These are phyloP conservation scores for Spinus olivaceus DNA, from an alignment of 2,797 vertebrate species.

Conservation along the genomic window DNA sequence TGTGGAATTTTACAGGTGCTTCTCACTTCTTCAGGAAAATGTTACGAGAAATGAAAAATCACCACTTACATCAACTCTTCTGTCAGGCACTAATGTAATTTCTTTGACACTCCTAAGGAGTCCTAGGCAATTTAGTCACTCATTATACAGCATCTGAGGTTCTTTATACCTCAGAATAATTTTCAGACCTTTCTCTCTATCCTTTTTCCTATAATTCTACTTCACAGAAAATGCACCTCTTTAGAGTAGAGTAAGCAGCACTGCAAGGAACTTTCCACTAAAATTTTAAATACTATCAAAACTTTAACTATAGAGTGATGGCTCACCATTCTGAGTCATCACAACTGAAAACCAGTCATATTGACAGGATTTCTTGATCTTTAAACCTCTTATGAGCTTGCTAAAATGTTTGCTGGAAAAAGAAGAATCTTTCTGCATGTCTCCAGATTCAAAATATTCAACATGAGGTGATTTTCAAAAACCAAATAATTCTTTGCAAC, in stretches of 20 bases:
- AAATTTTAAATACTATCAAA: neutral
- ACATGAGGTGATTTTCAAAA: neutral
- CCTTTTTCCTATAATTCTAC: neutral
- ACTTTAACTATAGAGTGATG: neutral
- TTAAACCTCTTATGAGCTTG: neutral
- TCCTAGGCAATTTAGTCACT: neutral
- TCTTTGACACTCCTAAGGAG: neutral
- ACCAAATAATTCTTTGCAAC: neutral
- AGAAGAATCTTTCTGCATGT: neutral
- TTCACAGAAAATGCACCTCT: neutral
- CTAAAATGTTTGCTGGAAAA: neutral
- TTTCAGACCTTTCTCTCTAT: neutral
- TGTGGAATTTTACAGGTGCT: neutral
- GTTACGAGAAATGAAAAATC: neutral
- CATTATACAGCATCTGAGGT: accelerated
- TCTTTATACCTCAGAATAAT: neutral
- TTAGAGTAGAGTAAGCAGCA: neutral
- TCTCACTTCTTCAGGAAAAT: neutral
- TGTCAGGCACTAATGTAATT: neutral
- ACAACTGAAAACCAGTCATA: neutral
- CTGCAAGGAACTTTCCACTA: neutral
- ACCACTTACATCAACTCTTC: neutral
- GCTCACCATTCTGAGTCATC: neutral
- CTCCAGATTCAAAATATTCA: neutral
- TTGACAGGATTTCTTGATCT: neutral